Base-by-base conservation (phyloP, 1,140 invertebrate species). In the Phymastichus coffea region DNA sequence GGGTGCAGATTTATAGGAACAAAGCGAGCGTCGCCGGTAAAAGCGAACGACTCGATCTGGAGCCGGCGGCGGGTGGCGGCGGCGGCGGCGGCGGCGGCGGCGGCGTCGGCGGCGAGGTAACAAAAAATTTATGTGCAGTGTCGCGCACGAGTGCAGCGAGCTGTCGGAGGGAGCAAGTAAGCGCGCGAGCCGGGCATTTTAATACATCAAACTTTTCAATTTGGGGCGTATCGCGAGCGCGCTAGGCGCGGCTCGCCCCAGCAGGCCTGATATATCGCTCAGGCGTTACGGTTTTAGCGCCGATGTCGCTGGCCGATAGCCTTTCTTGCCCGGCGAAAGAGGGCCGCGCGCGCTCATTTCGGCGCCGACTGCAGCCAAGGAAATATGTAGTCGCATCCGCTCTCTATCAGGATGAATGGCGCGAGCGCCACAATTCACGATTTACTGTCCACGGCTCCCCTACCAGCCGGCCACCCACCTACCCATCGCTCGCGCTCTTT, bases 181-280 rank as follows among this genome's bases (percentile, higher is more conserved):
- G 28, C 28, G 28, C 28, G 28, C 28, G 28, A 7, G 6, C 28
- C 28, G 28, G 28, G 63, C 70, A 68, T 69, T 70, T 68, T 72
- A 73, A 74, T 73, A 70, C 68, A 66, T 66, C 68, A 66, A 66
- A 69, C 64, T 72, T 73, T 70, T 71, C 71, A 73, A 75, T 73
- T 74, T 74, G 65, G 49, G 51, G 47, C 44, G 41, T 44, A 44
- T 43, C 53, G 53, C 52, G 8, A 20, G 4, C 48, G 33, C 28
- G 28, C 28, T 33, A 7, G 12, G 28, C 28, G 6, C n/a, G n/a
- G n/a, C n/a, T n/a, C n/a, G n/a, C n/a, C n/a, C n/a, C n/a, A n/a
- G n/a, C 55, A 63, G 40, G 64, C 25, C 68, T 69, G 69, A 71
- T 71, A 66, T 68, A 70, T 70, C 66, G 68, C 65, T 71, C 67